Evolutionary conservation across 2,797 vertebrate species (phyloP).

Genomic region (Micropoecilia bifurca): DNA sequence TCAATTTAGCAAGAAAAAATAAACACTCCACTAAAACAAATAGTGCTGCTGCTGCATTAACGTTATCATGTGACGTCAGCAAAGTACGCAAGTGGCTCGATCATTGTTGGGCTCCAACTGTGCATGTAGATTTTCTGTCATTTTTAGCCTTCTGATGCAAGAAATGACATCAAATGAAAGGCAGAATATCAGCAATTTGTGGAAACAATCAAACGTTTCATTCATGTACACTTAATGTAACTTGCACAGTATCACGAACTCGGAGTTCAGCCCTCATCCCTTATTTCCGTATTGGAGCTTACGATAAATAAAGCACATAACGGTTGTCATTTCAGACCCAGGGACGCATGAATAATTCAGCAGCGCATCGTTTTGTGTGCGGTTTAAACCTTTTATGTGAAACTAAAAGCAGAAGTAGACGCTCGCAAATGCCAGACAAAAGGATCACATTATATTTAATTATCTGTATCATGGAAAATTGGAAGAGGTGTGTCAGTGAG

Average conservation of each 20-base stretch:
- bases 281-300: conserved; percentile 13
- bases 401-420: conserved; percentile 21
- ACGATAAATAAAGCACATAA: conserved; percentile 14
- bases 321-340: neutral
- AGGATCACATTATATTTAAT: conserved; percentile 47
- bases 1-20: neutral
- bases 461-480: conserved; percentile 39
- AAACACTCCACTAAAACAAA: neutral
- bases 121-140: neutral
- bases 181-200: conserved; percentile 9
- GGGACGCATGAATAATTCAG: conserved; percentile 41
- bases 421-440: conserved; percentile 31
- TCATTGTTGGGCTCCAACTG: neutral
- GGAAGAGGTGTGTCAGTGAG: conserved; percentile 19
- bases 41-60: conserved; percentile 1
- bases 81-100: neutral
- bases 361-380: conserved; percentile 8
- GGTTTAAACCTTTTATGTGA: conserved; percentile 27
- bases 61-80: neutral
- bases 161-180: neutral
- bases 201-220: conserved; percentile 19
- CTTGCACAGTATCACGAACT: conserved; percentile 2
- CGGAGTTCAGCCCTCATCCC: neutral
- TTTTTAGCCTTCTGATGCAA: neutral
- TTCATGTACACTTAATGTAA: conserved; percentile 10